Base-by-base conservation (phyloP, 2,113 vertebrate genomes). In the Picathartes gymnocephalus region DNA sequence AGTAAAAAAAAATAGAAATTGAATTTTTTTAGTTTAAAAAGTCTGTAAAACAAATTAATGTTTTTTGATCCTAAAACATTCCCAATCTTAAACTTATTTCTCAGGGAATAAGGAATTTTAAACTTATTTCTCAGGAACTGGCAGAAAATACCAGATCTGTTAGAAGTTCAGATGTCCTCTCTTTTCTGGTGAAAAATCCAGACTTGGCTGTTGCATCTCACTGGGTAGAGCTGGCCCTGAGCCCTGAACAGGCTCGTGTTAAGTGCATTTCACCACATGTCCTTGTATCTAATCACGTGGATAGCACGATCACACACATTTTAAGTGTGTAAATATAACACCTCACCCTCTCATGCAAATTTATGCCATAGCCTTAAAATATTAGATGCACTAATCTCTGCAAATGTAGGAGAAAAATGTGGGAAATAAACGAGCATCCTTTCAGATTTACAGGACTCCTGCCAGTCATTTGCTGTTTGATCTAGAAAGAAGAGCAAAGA, bases 391-490 rank as follows among this genome's bases (percentile, higher is more conserved):
- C 53, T 85, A 83, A 86, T 85, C 93, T 88, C 91, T 92, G 91
- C 94, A 97, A 95, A 93, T 92, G 74, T 47, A 42, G 54, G 54
- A 94, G 93, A 81, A 86, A 91, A 93, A 89, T 47, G 30, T 81
- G 66, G 85, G 81, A 93, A 94, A 88, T 90, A 92, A 95, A 93
- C 20, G 57, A 96, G 87, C 73, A 30, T 95, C 95, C 73, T 91
- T 93, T 54, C 44, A 69, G 66, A 74, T 95, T 95, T 54, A 27
- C 78, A 87, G 76, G 78, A 93, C 68, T 85, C 78, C 71, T 96
- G 93, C 88, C 96, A 92, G 24, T 96, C 92, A 61, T n/a, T 86
- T 88, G 60, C 90, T 96, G 17, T 96, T 93, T 96, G 97, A 93
- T 97, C 69, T 90, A 61, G 95, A 86, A 88, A 60, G 30, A 80